Evolutionary conservation across 2,113 vertebrate species (phyloP).

Genomic region (Holacanthus passer): DNA sequence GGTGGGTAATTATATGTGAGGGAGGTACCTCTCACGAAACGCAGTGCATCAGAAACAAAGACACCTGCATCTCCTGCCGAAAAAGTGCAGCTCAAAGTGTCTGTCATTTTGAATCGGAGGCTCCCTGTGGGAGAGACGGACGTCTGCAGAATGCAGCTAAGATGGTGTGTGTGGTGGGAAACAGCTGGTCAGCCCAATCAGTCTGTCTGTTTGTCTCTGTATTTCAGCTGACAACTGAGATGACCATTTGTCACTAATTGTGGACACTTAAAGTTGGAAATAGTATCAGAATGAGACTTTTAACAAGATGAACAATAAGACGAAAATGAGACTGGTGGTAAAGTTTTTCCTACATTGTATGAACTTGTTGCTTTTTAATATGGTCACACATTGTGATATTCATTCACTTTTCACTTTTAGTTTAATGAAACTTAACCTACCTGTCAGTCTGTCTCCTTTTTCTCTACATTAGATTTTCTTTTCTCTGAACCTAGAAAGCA

Average conservation of each 20-base stretch:
- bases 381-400: background rate
- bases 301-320: too few relatives aligned
- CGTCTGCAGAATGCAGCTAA: constrained; percentile 31
- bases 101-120: constrained; percentile 67
- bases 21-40: constrained; percentile 62
- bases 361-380: background rate
- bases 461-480: background rate
- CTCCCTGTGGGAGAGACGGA: constrained; percentile 43
- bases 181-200: constrained; percentile 61
- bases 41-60: constrained; percentile 60
- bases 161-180: constrained; percentile 17
- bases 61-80: constrained; percentile 76
- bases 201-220: constrained; percentile 9
- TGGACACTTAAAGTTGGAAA: background rate
- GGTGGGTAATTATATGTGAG: constrained; percentile 72
- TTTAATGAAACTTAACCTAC: too few relatives aligned
- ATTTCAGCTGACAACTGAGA: constrained; percentile 4
- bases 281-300: background rate
- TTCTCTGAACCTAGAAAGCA: background rate
- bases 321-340: background rate
- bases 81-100: constrained; percentile 67
- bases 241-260: background rate
- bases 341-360: background rate
- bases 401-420: too few relatives aligned
- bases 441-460: background rate